Base-by-base conservation (phyloP, 1,140 invertebrate genomes). In the Cyphomyrmex costatus region DNA sequence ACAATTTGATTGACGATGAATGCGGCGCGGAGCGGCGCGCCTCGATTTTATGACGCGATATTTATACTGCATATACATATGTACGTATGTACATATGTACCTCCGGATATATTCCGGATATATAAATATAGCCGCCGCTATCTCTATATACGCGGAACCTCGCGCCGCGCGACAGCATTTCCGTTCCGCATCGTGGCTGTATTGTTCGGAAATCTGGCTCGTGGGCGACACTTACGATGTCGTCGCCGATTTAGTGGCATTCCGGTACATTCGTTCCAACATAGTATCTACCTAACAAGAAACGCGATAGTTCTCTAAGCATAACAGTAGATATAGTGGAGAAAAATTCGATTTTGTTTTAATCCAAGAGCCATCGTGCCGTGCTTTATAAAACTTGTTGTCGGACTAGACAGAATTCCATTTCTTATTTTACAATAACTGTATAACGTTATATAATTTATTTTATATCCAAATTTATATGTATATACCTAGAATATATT, bases 1-100 rank as follows among this genome's bases (percentile, higher is more conserved):
- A 56, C 56, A 21, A 19, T 53, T 86, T 88, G 87, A 88, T 88
- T 83, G 87, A 88, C 87, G 78, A 83, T 87, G 87, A 88, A 88
- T 87, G 78, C 56, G 61, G 51, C 51, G 71, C 42, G 36, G 46
- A 5, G 58, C n/a, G 60, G 76, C 84, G 90, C 90, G 90, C 89
- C 92, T 71, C 88, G 86, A 90, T 90, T 89, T 90, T 83, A 66
- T 65, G 70, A 77, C 49, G 77, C 77, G 86, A 88, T 89, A 89
- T 66, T 86, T 88, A 87, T 68, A 21, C n/a, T n/a, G n/a, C n/a
- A 42, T 36, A 21, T 87, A 63, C 16, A 61, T 16, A 61, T 30
- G n/a, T 63, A 63, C 4, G 8, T 63, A 63, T 30, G 16, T 61
- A 30, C 14, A 49, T n/a, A 30, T 21, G 42, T 66, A 49, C 61